A percentile compares a stretch with the other conserved stretches of the same genome.
These are phyloP conservation scores for Hapalemur alaotrensis DNA, from an alignment of 2,797 vertebrate species.

Conservation along the genomic window DNA sequence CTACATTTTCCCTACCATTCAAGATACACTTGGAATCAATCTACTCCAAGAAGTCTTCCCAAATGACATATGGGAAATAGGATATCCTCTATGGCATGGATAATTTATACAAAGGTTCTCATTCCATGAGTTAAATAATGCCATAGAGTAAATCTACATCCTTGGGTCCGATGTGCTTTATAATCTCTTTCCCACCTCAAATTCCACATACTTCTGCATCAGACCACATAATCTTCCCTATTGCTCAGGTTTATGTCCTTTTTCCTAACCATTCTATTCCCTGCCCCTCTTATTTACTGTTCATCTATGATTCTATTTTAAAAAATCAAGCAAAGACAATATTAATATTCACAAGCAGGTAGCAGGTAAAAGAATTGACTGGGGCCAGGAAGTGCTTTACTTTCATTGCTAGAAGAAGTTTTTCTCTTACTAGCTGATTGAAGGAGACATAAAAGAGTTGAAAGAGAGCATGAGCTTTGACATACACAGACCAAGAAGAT, in stretches of 20 bases:
- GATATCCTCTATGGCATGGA: neutral
- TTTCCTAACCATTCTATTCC: neutral
- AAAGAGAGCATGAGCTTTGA: neutral
- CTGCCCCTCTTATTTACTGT: neutral
- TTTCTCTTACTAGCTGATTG: neutral
- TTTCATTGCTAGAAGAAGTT: conserved; percentile 24
- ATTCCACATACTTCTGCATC: neutral
- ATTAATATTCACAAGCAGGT: conserved; percentile 39
- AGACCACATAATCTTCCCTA: neutral
- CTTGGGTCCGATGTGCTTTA: neutral
- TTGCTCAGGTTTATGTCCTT: neutral
- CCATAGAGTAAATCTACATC: neutral
- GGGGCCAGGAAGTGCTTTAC: neutral
- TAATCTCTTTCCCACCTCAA: neutral
- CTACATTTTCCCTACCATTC: neutral
- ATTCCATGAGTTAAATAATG: neutral
- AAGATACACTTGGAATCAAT: neutral
- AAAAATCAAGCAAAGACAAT: neutral
- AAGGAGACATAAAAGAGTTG: neutral
- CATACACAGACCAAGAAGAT: neutral
- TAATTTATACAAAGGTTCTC: conserved; percentile 21
- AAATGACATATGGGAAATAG: neutral
- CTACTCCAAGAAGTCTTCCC: conserved; percentile 16
- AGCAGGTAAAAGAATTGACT: conserved; percentile 16
- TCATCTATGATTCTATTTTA: neutral